Conservation (phyloP, 2,797 vertebrate genomes). For the Sebastes minor region DNA sequence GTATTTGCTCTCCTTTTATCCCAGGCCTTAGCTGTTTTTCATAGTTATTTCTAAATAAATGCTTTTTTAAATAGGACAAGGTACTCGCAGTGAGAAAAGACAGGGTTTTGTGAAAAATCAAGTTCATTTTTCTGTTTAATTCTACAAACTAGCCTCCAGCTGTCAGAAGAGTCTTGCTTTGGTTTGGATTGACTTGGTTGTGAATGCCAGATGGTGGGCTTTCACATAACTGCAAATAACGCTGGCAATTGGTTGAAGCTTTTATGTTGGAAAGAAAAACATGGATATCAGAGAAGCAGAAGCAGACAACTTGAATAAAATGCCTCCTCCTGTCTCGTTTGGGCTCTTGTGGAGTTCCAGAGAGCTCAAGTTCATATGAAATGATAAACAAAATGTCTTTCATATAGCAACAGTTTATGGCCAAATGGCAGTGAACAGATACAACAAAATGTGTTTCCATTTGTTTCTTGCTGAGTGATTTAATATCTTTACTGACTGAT, state of each 20-base stretch:
- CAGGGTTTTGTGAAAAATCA: slow-evolving; percentile 27
- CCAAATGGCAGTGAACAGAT: slow-evolving; percentile 1
- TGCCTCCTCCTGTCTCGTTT: slow-evolving; percentile 25
- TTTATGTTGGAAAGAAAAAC: slow-evolving; percentile 48
- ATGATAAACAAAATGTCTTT: slow-evolving; percentile 24
- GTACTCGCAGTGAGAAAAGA: slow-evolving; percentile 13
- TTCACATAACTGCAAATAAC: slow-evolving; percentile 62
- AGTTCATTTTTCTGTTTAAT: slow-evolving; percentile 41
- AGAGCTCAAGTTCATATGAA: slow-evolving; percentile 41
- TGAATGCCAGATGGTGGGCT: slow-evolving; percentile 67
- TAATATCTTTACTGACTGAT: not conserved
- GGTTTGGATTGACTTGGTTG: slow-evolving; percentile 54
- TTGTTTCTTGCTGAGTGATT: not conserved
- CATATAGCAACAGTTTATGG: slow-evolving; percentile 14
- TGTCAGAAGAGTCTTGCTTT: slow-evolving; percentile 58
- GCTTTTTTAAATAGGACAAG: slow-evolving; percentile 27
- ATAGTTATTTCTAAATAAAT: slow-evolving; percentile 21
- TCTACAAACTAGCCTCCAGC: slow-evolving; percentile 57
- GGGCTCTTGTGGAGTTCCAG: slow-evolving; percentile 17
- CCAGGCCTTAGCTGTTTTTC: not conserved
- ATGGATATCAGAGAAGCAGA: slow-evolving; percentile 48
- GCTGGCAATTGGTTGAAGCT: slow-evolving; percentile 48
- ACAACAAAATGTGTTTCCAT: not conserved
- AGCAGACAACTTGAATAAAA: slow-evolving; percentile 50
- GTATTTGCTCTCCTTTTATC: not conserved